phyloP scores from a whole-genome alignment of 2,113 vertebrate species.

The Toxotes chatareus region DNA sequence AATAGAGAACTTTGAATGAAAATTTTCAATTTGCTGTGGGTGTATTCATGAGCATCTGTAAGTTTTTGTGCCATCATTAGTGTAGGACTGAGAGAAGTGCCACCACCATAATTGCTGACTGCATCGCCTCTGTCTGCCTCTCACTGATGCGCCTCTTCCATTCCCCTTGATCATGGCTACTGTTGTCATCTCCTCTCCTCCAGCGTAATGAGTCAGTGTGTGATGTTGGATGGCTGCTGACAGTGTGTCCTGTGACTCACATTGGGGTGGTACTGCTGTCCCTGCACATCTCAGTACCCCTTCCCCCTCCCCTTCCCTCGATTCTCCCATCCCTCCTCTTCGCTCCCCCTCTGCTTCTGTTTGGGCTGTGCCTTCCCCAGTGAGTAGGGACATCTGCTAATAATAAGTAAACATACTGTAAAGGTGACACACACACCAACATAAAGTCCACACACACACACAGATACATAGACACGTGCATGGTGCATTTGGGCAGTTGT shows the following conservation, averaged over 20 bases:
- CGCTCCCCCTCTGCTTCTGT: constrained; percentile 22
- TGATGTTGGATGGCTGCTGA: constrained; percentile 76
- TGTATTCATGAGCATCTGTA: constrained; percentile 20
- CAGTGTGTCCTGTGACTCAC: constrained; percentile 75
- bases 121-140: constrained; percentile 44
- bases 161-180: constrained; percentile 71
- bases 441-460: neutral
- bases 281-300: constrained; percentile 66
- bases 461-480: neutral
- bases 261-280: constrained; percentile 69
- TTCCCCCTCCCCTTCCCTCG: neutral
- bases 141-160: constrained; percentile 45
- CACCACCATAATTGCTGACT: constrained; percentile 52
- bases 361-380: constrained; percentile 41
- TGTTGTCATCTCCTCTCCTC: constrained; percentile 70
- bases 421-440: constrained; percentile 22
- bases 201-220: constrained; percentile 76
- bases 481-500: neutral
- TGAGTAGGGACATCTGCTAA: constrained; percentile 44
- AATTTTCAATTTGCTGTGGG: neutral
- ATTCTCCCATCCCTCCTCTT: constrained; percentile 8
- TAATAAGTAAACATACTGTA: constrained; percentile 59
- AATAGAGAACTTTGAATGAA: neutral
- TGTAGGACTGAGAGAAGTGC: constrained; percentile 7
- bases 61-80: constrained; percentile 5